A percentile compares a stretch with the other conserved stretches of the same genome.
These are phyloP conservation scores for Aphis craccivora DNA, from an alignment of 1,140 invertebrate species.

Conservation along the genomic window DNA sequence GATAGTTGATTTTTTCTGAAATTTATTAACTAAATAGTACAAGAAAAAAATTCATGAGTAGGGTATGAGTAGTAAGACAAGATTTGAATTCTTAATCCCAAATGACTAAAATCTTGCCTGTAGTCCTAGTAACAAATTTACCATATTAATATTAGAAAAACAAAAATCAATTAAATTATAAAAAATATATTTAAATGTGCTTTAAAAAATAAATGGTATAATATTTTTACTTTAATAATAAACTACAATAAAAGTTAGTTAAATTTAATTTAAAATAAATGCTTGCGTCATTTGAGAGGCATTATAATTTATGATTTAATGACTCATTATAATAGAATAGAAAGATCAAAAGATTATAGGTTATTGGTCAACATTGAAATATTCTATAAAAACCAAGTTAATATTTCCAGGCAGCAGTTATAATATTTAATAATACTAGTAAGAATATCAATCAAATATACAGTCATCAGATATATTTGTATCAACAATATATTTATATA, in stretches of 20 bases:
- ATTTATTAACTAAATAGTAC: background rate
- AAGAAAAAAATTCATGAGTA: background rate
- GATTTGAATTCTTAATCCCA: background rate
- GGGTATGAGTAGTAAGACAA: background rate
- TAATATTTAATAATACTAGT: background rate
- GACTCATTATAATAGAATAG: slow-evolving; percentile 10
- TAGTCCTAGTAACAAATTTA: background rate
- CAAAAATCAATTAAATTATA: background rate
- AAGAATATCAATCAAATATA: background rate
- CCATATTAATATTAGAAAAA: background rate
- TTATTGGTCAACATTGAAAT: background rate
- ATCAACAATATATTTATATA: background rate
- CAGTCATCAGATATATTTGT: background rate
- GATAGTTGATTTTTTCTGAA: background rate
- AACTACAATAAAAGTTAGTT: background rate
- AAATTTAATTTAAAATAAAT: slow-evolving; percentile 10
- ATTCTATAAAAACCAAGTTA: background rate
- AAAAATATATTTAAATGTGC: background rate
- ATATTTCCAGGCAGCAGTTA: background rate
- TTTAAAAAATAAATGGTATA: background rate
- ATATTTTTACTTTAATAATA: background rate
- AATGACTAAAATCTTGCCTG: background rate
- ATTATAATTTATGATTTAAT: background rate
- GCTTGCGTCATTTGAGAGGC: background rate
- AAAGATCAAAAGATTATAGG: slow-evolving; percentile 9